phyloP scores from a whole-genome alignment of 2,797 vertebrate species.

The Sebastes miniatus region DNA sequence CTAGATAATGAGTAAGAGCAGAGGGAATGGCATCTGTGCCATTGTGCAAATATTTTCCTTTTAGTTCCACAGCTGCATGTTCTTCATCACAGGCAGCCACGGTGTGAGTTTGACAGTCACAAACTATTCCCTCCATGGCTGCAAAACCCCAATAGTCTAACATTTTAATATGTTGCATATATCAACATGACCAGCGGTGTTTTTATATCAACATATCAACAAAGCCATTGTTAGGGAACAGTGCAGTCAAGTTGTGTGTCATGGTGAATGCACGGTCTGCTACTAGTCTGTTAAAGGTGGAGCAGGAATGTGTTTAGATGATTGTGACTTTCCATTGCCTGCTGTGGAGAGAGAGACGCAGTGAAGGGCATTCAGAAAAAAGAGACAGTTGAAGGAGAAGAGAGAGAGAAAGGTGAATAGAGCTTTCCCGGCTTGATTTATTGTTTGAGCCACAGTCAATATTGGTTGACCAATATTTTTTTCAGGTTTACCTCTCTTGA shows the following conservation, averaged over 20 bases:
- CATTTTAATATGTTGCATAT: conserved; percentile 55
- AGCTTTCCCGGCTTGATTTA: conserved; percentile 58
- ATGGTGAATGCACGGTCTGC: conserved; percentile 10
- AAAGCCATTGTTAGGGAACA: conserved; percentile 38
- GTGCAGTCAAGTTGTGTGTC: conserved; percentile 11
- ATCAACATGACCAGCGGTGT: conserved; percentile 39
- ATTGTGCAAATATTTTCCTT: conserved; percentile 73
- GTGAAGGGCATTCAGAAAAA: conserved; percentile 17
- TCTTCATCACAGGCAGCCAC: conserved; percentile 50
- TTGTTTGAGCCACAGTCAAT: conserved; percentile 47
- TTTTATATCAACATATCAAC: conserved; percentile 56
- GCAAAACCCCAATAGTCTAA: conserved; percentile 30
- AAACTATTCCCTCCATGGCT: neutral
- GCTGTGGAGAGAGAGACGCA: conserved; percentile 27
- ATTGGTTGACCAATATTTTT: conserved; percentile 41
- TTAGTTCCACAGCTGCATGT: conserved; percentile 42
- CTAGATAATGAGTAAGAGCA: conserved; percentile 68
- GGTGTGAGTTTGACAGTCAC: conserved; percentile 45
- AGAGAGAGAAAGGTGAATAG: conserved; percentile 39
- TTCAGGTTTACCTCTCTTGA: conserved; percentile 45
- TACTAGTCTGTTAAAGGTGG: conserved; percentile 43
- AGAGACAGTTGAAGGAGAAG: neutral
- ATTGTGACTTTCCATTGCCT: conserved; percentile 63
- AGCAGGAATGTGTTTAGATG: conserved; percentile 65
- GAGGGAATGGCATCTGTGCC: conserved; percentile 73